A percentile compares a stretch with the other conserved stretches of the same genome.
phyloP scores from a whole-genome alignment of 2,113 vertebrate species.

The Clupea harengus region DNA sequence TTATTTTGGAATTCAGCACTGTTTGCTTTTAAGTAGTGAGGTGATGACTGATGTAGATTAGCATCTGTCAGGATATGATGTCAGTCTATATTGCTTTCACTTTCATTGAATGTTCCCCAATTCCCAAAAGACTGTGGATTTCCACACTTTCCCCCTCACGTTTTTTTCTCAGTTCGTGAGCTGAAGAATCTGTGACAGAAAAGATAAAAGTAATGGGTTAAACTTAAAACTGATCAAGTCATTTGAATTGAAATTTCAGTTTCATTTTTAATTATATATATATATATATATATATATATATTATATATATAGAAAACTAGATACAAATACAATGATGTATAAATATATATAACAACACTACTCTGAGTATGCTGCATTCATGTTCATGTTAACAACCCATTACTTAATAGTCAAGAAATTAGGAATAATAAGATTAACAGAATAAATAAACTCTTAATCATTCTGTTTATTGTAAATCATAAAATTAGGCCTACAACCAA shows the following conservation, averaged over 20 bases:
- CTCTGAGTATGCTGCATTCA: no score
- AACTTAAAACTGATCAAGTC: neutral
- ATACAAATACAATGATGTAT: no score
- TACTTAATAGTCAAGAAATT: neutral
- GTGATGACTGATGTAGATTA: neutral
- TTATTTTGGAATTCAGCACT: neutral
- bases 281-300: no score
- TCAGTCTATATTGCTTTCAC: neutral
- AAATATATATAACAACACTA: no score
- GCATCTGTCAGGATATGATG: neutral
- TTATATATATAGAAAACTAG: no score
- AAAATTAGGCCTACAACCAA: neutral
- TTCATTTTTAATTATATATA: neutral
- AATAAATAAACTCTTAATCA: neutral
- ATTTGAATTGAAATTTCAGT: neutral
- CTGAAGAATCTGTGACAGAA: slow-evolving; percentile 6
- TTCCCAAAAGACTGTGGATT: neutral
- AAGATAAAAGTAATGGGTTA: neutral
- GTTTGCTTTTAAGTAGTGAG: neutral
- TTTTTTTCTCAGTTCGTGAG: neutral
- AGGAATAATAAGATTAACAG: neutral
- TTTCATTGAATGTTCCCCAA: neutral
- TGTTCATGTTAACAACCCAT: no score
- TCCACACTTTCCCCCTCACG: slow-evolving; percentile 12
- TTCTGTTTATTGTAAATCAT: neutral